phyloP scores from a whole-genome alignment of 2,113 vertebrate genomes.

The Zosterops pallidus region DNA sequence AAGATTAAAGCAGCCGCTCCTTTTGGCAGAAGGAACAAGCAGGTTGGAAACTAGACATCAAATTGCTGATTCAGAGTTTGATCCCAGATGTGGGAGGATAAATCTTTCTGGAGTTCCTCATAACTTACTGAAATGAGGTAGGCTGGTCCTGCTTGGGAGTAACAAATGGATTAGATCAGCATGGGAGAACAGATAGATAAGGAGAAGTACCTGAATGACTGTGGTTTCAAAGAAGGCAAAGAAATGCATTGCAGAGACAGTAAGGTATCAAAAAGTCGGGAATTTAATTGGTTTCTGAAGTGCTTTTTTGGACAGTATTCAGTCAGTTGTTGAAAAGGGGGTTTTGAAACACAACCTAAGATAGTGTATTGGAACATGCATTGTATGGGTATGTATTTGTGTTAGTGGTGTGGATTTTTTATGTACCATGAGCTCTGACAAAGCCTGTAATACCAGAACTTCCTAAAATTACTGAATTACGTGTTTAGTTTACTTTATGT shows the following conservation, averaged over 20 bases:
- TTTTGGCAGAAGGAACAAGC: slow-evolving; percentile 40
- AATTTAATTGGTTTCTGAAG: neutral
- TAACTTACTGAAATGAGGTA: slow-evolving; percentile 57
- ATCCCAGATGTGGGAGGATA: slow-evolving; percentile 65
- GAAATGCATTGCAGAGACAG: neutral
- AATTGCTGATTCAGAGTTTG: slow-evolving; percentile 64
- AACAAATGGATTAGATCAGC: slow-evolving; percentile 54
- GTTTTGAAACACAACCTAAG: neutral
- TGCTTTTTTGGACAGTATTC: neutral
- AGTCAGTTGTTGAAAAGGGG: neutral
- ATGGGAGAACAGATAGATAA: slow-evolving; percentile 47
- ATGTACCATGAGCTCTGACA: neutral
- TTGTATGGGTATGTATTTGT: neutral
- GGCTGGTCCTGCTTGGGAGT: slow-evolving; percentile 36
- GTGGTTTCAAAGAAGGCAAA: neutral
- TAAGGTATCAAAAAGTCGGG: neutral
- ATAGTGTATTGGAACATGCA: neutral
- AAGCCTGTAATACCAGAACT: neutral
- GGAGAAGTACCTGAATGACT: neutral
- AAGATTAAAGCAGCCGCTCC: slow-evolving; percentile 51
- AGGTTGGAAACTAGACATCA: slow-evolving; percentile 57
- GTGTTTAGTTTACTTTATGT: neutral
- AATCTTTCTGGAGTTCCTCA: slow-evolving; percentile 61
- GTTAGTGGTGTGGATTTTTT: neutral
- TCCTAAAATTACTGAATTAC: neutral